Conservation (phyloP, 2,797 vertebrate species). For the Eleutherodactylus coqui region DNA sequence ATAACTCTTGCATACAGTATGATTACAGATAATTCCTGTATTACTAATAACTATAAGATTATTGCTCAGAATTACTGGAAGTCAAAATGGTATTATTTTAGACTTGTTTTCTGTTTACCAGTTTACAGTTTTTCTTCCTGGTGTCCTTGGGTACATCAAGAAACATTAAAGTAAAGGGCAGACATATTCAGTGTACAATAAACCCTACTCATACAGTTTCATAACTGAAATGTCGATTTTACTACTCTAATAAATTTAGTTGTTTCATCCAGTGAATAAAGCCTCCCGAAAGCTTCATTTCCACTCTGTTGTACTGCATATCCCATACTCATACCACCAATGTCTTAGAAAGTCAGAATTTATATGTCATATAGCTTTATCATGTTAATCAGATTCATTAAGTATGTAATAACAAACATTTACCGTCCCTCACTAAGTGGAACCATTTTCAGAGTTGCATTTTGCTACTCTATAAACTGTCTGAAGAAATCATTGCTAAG, state of each 20-base stretch:
- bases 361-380: background rate
- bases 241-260: slow-evolving; percentile 23
- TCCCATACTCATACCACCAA: background rate
- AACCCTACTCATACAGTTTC: slow-evolving; percentile 22
- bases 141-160: slow-evolving; percentile 10
- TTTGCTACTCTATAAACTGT: background rate
- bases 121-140: background rate
- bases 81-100: no score
- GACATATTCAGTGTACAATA: slow-evolving; percentile 40
- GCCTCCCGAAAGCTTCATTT: background rate
- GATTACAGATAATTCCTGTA: no score
- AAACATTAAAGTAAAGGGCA: slow-evolving; percentile 24
- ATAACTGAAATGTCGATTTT: slow-evolving; percentile 24
- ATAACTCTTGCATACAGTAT: no score
- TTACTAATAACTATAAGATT: no score
- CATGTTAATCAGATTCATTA: background rate
- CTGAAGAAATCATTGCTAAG: background rate
- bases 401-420: background rate
- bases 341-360: background rate
- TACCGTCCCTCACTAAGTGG: background rate
- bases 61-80: no score
- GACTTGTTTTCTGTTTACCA: background rate
- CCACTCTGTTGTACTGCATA: background rate
- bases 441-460: background rate
- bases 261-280: background rate